Evolutionary conservation across 2,888 invertebrate genomes (phyloP), one percentile per base, ranked within the genome.

Genomic region (Agrotis segetum): DNA sequence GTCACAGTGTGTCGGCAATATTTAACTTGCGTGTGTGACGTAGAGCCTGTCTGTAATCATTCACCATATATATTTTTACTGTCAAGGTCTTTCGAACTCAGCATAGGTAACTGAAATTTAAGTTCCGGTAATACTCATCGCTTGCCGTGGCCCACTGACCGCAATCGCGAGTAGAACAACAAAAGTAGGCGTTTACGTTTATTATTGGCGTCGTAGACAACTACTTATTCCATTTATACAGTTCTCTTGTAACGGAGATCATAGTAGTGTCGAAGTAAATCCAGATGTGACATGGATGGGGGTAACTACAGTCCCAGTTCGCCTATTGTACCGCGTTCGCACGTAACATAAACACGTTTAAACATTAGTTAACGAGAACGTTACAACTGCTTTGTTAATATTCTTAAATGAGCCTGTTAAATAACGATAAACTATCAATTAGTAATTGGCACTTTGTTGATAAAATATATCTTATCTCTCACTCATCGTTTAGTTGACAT

Each of bases 101-200:
- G 87, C 85, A 85, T 88, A 87, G 85, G 85, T 85, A 85, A 81
- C 85, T 86, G 85, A 87, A 87, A 87, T 89, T 88, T 80, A 87
- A 91, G 92, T 94, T 95, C 95, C 94, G 94, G 92, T 91, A 92
- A 88, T 90, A 87, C 85, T 92, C 90, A 91, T 92, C 90, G 90
- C 85, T 91, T 89, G 88, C 93, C 94, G 89, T 95, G 95, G 94
- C 95, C 94, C 89, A 95, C 92, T 96, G 93, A 94, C 95, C 95
- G 94, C 92, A 88, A 91, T 95, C 80, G 79, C 86, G 87, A 89
- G 89, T 91, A 85, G 89, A 89, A 91, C 92, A 89, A 90, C 89
- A 88, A 81, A 89, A 88, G 93, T 92, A 88, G 90, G 89, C 87
- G 90, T 90, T 88, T 89, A 85, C 74, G 67, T 79, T 77, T 80